Conservation (phyloP, 2,113 vertebrate genomes). For the Ciconia stormi region DNA sequence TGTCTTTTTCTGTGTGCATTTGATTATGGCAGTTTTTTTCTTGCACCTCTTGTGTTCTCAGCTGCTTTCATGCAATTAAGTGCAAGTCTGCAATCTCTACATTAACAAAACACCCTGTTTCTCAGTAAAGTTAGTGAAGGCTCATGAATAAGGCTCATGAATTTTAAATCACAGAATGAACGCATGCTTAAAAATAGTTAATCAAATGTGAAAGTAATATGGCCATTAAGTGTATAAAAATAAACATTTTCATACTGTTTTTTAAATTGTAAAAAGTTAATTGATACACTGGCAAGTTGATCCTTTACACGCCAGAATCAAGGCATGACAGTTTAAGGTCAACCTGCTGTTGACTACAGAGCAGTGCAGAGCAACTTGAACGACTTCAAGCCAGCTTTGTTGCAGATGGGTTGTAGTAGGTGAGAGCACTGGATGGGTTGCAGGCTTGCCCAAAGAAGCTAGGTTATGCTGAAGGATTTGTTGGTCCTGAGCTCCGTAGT, state of each 20-base stretch:
- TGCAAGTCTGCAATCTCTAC: background rate
- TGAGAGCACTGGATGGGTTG: background rate
- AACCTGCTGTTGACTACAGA: background rate
- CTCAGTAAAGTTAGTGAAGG: background rate
- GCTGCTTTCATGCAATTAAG: background rate
- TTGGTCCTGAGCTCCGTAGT: background rate
- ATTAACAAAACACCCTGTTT: background rate
- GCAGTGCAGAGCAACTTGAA: background rate
- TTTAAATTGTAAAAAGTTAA: background rate
- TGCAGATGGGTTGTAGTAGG: background rate
- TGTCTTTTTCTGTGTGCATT: background rate
- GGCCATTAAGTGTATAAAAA: background rate
- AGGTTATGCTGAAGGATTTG: background rate
- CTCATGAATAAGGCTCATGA: background rate
- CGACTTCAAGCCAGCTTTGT: background rate
- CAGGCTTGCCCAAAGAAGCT: background rate
- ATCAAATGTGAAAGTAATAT: background rate
- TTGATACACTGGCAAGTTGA: background rate
- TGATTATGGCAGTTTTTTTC: background rate
- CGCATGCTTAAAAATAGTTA: background rate
- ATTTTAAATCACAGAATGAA: background rate
- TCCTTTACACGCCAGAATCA: background rate
- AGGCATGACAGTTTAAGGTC: background rate
- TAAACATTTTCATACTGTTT: background rate
- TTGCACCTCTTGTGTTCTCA: background rate